Evolutionary conservation across 1,140 invertebrate genomes (phyloP).

Genomic region (Pachypeltis micranthus): DNA sequence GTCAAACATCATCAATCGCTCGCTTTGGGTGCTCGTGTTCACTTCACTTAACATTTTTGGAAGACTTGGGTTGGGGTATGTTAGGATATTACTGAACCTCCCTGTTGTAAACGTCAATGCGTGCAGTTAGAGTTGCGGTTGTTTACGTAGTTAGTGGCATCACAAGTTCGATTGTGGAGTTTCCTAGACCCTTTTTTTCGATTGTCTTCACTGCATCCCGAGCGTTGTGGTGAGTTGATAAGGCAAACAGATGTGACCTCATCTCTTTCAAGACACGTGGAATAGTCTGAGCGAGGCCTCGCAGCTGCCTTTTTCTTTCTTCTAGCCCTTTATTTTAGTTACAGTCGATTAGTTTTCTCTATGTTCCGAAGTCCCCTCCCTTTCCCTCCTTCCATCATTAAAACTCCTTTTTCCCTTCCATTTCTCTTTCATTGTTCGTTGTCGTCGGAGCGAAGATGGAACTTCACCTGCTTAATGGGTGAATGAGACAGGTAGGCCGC

Average conservation of each 20-base stretch:
- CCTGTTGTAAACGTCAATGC: too few species aligned
- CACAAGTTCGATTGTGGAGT: too few species aligned
- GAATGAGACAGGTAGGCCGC: neutral
- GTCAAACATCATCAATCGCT: too few species aligned
- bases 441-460: neutral
- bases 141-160: too few species aligned
- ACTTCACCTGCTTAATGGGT: neutral
- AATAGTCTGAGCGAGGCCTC: neutral
- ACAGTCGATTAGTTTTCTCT: neutral
- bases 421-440: neutral
- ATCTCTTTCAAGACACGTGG: neutral
- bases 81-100: too few species aligned
- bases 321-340: neutral
- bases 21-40: too few species aligned
- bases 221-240: too few species aligned
- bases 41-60: too few species aligned
- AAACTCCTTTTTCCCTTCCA: neutral
- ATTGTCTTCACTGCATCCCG: too few species aligned
- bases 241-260: neutral
- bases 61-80: too few species aligned
- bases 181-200: too few species aligned
- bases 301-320: neutral
- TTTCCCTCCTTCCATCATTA: neutral
- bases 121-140: too few species aligned
- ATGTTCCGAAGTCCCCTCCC: neutral